Evolutionary conservation across 2,113 vertebrate genomes (phyloP).

Genomic region (Bombycilla garrulus): DNA sequence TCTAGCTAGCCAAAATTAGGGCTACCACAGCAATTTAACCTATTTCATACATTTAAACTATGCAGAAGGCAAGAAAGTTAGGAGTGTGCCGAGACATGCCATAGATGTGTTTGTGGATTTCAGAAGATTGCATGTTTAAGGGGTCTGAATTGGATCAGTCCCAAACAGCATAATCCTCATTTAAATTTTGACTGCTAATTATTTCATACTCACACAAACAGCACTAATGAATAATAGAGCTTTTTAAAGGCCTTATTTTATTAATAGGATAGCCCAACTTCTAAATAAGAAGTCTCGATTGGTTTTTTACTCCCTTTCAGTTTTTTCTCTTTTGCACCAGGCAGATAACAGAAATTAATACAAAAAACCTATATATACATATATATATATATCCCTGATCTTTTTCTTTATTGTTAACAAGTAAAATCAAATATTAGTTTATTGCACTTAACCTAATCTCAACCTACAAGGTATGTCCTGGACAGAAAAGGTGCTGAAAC

Average conservation of each 20-base stretch:
- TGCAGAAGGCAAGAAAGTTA: neutral
- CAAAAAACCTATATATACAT: no score
- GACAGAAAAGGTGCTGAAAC: neutral
- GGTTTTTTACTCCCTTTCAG: neutral
- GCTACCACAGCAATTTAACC: neutral
- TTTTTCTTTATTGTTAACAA: neutral
- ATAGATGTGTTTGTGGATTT: neutral
- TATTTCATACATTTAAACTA: neutral
- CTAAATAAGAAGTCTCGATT: neutral
- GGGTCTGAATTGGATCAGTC: neutral
- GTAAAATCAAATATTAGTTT: neutral
- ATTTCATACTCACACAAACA: neutral
- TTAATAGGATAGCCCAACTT: neutral
- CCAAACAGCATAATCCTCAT: neutral
- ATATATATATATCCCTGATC: neutral
- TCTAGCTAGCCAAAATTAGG: neutral
- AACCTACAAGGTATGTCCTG: neutral
- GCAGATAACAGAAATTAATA: neutral
- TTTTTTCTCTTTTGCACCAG: neutral
- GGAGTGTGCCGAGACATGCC: neutral
- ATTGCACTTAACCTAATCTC: neutral
- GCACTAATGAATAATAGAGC: neutral
- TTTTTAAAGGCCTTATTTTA: neutral
- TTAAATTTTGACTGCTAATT: neutral
- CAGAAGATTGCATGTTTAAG: fast-evolving